Conservation (phyloP, 2,888 invertebrate species). For the Spisula solida region DNA sequence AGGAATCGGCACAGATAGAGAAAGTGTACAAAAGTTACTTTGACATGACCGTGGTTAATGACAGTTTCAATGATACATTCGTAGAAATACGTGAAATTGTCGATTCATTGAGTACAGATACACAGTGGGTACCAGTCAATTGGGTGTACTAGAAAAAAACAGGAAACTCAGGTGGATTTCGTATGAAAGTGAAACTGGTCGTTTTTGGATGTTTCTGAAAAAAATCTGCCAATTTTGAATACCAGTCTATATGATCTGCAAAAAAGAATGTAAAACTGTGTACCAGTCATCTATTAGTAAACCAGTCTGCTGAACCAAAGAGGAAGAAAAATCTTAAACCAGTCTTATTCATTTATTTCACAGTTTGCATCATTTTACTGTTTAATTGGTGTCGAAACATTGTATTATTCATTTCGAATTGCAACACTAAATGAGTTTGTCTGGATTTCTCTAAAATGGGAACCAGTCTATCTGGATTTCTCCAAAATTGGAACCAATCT, state of each 20-base stretch:
- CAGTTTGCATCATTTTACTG: no score
- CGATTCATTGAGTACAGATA: conserved; percentile 97
- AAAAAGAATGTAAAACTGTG: no score
- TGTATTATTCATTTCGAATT: no score
- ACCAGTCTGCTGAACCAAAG: neutral
- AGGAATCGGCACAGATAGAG: conserved; percentile 98
- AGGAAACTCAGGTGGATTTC: neutral
- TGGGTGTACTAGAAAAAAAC: conserved; percentile 83
- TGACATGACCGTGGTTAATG: conserved; percentile 99
- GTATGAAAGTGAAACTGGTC: conserved; percentile 17
- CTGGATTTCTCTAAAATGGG: no score
- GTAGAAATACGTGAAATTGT: conserved; percentile 97
- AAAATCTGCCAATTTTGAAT: no score
- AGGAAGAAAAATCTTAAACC: no score
- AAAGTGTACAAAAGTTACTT: conserved; percentile 97
- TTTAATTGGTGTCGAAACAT: no score
- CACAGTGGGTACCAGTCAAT: conserved; percentile 96
- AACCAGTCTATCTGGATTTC: no score
- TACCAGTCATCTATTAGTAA: neutral
- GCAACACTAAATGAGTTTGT: no score
- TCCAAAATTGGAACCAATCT: no score
- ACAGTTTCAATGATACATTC: conserved; percentile 98
- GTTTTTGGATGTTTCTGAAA: neutral
- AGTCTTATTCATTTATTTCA: no score
- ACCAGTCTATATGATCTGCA: no score